Evolutionary conservation across 1,140 invertebrate species (phyloP).

Genomic region (Bombus balteatus): DNA sequence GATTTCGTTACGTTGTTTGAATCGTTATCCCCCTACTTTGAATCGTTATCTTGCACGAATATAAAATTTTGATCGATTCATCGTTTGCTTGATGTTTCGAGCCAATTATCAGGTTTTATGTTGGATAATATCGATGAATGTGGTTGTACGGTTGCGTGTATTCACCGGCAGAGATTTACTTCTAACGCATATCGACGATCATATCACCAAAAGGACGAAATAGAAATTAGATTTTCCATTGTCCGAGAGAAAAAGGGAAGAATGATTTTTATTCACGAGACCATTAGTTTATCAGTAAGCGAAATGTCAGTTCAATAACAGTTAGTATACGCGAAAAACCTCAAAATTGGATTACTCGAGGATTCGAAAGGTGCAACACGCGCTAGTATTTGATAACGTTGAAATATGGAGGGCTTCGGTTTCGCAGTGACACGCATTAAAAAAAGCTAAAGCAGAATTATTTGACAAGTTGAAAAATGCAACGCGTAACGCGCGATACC

Average conservation of each 20-base stretch:
- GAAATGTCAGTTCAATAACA: background rate
- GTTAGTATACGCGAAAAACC: background rate
- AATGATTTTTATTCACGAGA: background rate
- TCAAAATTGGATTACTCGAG: slow-evolving; percentile 5
- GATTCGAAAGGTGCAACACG: background rate
- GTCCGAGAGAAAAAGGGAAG: background rate
- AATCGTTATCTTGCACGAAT: background rate
- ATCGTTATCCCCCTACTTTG: no score
- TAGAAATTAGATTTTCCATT: background rate
- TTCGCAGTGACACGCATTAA: background rate
- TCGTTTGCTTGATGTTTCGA: background rate
- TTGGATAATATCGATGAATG: background rate
- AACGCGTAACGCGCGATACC: background rate
- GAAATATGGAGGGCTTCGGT: background rate
- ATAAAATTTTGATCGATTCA: background rate
- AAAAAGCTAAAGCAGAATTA: slow-evolving; percentile 21
- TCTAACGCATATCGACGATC: no score
- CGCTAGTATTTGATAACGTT: background rate
- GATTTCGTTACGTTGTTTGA: no score
- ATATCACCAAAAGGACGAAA: background rate
- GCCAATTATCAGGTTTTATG: background rate
- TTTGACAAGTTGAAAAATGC: slow-evolving; percentile 29
- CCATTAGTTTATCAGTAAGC: background rate
- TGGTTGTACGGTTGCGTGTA: background rate
- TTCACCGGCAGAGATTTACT: no score